Conservation (phyloP, 53 echinoderm and acorn worm species). For the Pentamera pediparva region DNA sequence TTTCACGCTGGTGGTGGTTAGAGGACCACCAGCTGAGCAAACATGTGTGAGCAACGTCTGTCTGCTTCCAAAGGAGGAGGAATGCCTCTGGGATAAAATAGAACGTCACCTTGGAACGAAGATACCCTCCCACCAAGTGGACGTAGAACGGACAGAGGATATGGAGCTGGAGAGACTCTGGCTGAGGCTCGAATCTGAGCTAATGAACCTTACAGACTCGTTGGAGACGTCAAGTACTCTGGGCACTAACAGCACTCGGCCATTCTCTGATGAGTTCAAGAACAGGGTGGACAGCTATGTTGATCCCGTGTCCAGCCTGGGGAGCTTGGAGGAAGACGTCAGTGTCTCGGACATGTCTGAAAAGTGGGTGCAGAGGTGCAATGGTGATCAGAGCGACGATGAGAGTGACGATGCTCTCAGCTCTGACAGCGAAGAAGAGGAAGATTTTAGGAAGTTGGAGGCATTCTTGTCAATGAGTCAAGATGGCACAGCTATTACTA, state of each 20-base stretch:
- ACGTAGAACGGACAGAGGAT: background rate
- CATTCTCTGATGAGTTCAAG: background rate
- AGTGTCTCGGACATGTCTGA: conserved; percentile 14
- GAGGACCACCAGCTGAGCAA: conserved; percentile 20
- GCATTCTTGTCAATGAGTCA: background rate
- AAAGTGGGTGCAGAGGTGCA: conserved; percentile 18
- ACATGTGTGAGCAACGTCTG: background rate
- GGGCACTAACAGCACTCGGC: background rate
- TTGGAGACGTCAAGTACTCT: background rate
- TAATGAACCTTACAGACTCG: conserved; percentile 6
- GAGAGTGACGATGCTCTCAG: conserved; percentile 4
- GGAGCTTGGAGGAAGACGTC: background rate
- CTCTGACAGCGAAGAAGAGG: conserved; percentile 9
- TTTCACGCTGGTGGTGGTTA: conserved; percentile 66
- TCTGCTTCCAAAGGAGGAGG: conserved; percentile 7
- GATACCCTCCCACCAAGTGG: background rate
- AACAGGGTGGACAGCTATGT: background rate
- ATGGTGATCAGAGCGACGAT: background rate
- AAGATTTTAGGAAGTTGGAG: background rate
- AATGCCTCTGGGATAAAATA: conserved; percentile 11
- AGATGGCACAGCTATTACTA: background rate
- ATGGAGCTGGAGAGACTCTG: background rate
- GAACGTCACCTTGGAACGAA: background rate
- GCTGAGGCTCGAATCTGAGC: conserved; percentile 1
- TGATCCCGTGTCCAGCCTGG: background rate